Base-by-base conservation (phyloP, 2,113 vertebrate genomes). In the Hemibagrus wyckioides region DNA sequence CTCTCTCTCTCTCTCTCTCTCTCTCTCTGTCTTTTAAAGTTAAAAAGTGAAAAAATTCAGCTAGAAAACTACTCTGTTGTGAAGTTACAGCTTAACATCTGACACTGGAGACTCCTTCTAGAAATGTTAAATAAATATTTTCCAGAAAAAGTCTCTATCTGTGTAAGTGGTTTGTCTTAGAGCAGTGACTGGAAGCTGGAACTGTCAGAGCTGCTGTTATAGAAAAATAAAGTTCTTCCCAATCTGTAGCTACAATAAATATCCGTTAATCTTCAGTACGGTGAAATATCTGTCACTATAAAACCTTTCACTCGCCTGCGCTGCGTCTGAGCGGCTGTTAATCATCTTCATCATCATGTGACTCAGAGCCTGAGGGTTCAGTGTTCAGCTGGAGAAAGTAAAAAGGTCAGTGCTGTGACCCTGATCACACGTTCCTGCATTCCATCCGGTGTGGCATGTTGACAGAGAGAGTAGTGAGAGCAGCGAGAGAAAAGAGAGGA, bases 381-480 rank as follows among this genome's bases (percentile, higher is more conserved):
- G 21, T 19, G 33, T 65, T 75, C 28, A 23, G 52, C 50, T 48
- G 88, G 54, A 76, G 76, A 75, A 89, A 84, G 85, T 83, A 30
- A 81, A 84, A 57, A 56, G 82, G 63, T 87, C 21, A 23, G 65
- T 52, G 52, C 79, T 25, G 52, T 75, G 86, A 87, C 87, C 69
- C 82, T 83, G 86, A 65, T 67, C 80, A 50, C 82, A 88, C 86
- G 85, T 87, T 91, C 80, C 84, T 91, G 88, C 93, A 94, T 95
- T 94, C 92, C 92, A 90, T 88, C 90, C 87, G 83, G 85, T 83
- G 50, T 25, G 90, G 44, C 56, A 73, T 93, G 92, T 93, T 94
- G 93, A 94, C 90, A 90, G 77, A 93, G 91, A 39, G 5, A 48
- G 44, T 8, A 48, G 44, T 7, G 44, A 48, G 44, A 48, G 9